Conservation (phyloP, 2,113 vertebrate genomes). For the Bostrychus sinensis region DNA sequence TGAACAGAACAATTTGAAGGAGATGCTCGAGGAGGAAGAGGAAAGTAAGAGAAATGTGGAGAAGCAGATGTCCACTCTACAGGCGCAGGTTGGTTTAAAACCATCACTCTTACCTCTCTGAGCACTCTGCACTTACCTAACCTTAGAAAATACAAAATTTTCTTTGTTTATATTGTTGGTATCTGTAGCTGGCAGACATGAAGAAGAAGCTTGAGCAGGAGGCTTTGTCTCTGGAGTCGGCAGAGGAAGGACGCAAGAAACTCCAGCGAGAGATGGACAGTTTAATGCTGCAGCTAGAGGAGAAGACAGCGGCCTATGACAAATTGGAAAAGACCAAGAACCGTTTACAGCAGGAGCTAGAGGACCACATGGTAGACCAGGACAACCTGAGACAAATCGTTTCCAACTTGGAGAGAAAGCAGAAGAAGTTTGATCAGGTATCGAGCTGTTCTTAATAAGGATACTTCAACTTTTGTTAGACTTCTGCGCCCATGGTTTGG, state of each 20-base stretch:
- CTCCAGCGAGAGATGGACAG: constrained; percentile 89
- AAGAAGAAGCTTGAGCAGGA: constrained; percentile 95
- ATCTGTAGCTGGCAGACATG: constrained; percentile 83
- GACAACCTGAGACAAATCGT: constrained; percentile 91
- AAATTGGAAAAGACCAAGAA: constrained; percentile 97
- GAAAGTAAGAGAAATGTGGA: constrained; percentile 88
- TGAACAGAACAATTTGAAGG: constrained; percentile 87
- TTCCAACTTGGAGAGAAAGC: constrained; percentile 94
- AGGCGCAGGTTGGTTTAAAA: constrained; percentile 84
- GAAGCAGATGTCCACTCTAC: constrained; percentile 88
- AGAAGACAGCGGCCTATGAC: constrained; percentile 88
- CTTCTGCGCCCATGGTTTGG: no score
- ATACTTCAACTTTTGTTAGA: no score
- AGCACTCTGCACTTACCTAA: no score
- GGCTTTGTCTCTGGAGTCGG: constrained; percentile 77
- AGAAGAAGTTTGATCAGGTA: constrained; percentile 99
- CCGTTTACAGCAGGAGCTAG: constrained; percentile 94
- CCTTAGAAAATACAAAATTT: no score
- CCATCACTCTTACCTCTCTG: neutral
- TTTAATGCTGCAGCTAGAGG: constrained; percentile 85
- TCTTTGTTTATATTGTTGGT: no score
- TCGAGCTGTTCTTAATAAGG: no score
- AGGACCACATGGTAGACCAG: constrained; percentile 90
- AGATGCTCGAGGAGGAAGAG: constrained; percentile 95
- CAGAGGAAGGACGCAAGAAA: constrained; percentile 89